Evolutionary conservation across 2,888 invertebrate genomes (phyloP).

Genomic region (Anarsia innoxiella): DNA sequence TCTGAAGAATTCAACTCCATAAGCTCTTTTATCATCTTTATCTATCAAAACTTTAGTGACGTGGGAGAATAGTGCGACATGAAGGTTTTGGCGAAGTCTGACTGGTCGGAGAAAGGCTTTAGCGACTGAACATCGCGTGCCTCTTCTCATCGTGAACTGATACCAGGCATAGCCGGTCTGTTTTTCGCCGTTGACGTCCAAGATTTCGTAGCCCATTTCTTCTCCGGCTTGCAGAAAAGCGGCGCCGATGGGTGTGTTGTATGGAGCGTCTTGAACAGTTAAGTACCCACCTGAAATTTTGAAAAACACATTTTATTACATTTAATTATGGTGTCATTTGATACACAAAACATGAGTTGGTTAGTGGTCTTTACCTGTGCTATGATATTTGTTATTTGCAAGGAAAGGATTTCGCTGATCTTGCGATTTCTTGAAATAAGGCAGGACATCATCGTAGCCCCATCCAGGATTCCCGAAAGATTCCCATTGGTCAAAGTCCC

Average conservation of each 20-base stretch:
- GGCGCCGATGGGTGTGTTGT: conserved; percentile 87
- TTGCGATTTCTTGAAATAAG: conserved; percentile 90
- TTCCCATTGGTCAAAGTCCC: conserved; percentile 93
- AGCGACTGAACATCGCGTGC: conserved; percentile 87
- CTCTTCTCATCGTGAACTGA: conserved; percentile 92
- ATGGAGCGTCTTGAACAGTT: conserved; percentile 85
- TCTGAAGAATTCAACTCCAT: conserved; percentile 86
- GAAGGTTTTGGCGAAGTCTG: conserved; percentile 85
- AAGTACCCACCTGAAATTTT: conserved; percentile 80
- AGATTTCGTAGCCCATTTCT: conserved; percentile 92
- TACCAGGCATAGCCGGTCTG: conserved; percentile 92
- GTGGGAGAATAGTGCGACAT: conserved; percentile 85
- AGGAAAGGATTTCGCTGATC: conserved; percentile 93
- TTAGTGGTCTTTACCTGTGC: conserved; percentile 80
- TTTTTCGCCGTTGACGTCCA: conserved; percentile 89
- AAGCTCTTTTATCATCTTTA: conserved; percentile 81
- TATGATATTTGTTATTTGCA: conserved; percentile 82
- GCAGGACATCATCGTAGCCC: conserved; percentile 87
- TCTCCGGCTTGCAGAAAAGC: conserved; percentile 93
- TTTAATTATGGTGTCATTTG: too few relatives aligned
- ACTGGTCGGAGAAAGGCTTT: conserved; percentile 90
- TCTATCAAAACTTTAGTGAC: conserved; percentile 86
- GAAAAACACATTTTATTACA: too few relatives aligned
- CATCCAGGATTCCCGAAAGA: conserved; percentile 90
- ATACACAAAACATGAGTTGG: too few relatives aligned